Evolutionary conservation across 2,888 invertebrate species (phyloP).

Genomic region (Synanthedon andrenaeformis): DNA sequence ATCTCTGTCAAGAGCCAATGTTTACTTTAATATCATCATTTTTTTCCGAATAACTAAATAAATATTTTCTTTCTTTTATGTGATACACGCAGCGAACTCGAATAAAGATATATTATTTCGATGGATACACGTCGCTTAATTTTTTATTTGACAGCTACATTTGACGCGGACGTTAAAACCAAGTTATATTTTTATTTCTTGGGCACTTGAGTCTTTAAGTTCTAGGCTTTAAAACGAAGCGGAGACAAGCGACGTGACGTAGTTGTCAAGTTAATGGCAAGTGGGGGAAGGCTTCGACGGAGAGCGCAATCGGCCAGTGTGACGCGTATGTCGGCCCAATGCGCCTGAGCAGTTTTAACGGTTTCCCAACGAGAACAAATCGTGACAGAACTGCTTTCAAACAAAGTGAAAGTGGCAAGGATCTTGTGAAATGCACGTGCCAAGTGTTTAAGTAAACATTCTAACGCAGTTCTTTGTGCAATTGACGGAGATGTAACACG

Average conservation of each 20-base stretch:
- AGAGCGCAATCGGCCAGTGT: neutral
- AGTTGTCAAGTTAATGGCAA: neutral
- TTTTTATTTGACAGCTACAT: no score
- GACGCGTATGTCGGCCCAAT: neutral
- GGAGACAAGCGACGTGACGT: neutral
- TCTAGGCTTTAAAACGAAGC: no score
- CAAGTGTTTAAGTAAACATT: constrained; percentile 17
- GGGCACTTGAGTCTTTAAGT: no score
- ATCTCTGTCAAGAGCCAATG: no score
- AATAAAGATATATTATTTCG: no score
- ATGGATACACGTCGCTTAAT: no score
- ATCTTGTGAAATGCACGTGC: constrained; percentile 27
- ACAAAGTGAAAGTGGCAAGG: constrained; percentile 48
- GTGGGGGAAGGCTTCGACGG: neutral
- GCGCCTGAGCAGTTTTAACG: constrained; percentile 34
- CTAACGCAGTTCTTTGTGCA: constrained; percentile 5
- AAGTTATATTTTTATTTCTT: no score
- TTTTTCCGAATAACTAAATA: no score
- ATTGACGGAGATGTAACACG: neutral
- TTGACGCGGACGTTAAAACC: no score
- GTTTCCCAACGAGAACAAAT: constrained; percentile 25
- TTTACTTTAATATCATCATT: no score
- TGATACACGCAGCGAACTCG: no score
- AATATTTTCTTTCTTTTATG: no score
- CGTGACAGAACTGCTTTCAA: constrained; percentile 42